Evolutionary conservation across 2,888 invertebrate species (phyloP).

Genomic region (Dione juno): DNA sequence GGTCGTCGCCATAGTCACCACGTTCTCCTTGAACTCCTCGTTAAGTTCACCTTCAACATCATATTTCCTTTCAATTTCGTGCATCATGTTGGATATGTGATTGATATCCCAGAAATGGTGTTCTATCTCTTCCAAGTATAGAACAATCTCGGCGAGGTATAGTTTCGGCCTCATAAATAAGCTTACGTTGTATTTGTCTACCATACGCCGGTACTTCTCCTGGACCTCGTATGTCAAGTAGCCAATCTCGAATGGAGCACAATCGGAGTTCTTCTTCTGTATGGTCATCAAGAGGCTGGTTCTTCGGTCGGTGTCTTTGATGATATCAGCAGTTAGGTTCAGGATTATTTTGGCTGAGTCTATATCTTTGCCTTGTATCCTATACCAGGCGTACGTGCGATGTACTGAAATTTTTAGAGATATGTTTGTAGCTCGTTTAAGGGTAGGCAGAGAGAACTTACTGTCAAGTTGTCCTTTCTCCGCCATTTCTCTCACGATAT

Average conservation of each 20-base stretch:
- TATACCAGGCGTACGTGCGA: not conserved
- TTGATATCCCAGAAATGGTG: constrained; percentile 51
- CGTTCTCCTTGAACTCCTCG: constrained; percentile 12
- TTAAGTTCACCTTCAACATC: constrained; percentile 11
- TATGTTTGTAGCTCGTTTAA: not conserved
- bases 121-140: constrained; percentile 48
- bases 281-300: constrained; percentile 27
- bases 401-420: constrained; percentile 21
- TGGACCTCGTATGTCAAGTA: constrained; percentile 47
- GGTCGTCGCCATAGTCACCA: not conserved
- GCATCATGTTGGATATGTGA: constrained; percentile 55
- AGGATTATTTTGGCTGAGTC: constrained; percentile 27
- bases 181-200: constrained; percentile 53
- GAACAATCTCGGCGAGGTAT: constrained; percentile 41
- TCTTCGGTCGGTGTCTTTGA: constrained; percentile 39
- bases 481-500: too few species aligned
- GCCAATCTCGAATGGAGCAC: constrained; percentile 44
- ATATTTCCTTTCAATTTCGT: constrained; percentile 56
- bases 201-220: constrained; percentile 59
- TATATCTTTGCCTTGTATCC: constrained; percentile 15
- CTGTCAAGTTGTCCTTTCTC: too few species aligned
- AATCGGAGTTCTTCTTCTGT: constrained; percentile 24
- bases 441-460: too few species aligned
- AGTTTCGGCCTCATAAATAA: not conserved
- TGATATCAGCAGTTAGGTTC: constrained; percentile 40